phyloP scores from a whole-genome alignment of 2,888 invertebrate species.

The Lochmaea capreae region DNA sequence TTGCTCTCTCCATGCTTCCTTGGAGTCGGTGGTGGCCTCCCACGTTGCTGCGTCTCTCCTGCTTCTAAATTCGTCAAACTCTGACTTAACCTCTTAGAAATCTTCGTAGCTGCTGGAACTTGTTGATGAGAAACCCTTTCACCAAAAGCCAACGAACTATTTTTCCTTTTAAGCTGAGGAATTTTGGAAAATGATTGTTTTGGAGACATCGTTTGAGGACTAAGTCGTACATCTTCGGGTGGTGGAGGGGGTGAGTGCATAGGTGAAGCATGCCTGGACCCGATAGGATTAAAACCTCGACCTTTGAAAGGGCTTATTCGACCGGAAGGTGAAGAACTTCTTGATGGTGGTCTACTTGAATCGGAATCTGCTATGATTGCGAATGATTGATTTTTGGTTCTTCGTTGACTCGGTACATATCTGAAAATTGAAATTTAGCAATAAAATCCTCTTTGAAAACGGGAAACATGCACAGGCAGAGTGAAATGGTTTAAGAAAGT shows the following conservation, averaged over 20 bases:
- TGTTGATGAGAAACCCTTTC: constrained; percentile 55
- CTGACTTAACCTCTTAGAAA: constrained; percentile 58
- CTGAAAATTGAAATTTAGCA: constrained; percentile 42
- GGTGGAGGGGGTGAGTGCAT: constrained; percentile 59
- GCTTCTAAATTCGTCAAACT: constrained; percentile 59
- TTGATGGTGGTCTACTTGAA: constrained; percentile 55
- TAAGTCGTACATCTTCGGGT: constrained; percentile 45
- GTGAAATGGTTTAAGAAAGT: constrained; percentile 6
- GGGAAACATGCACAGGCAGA: background rate
- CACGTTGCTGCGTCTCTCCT: constrained; percentile 30
- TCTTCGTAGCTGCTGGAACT: constrained; percentile 47
- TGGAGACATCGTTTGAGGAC: constrained; percentile 40
- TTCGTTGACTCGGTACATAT: constrained; percentile 57
- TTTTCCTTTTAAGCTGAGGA: constrained; percentile 54
- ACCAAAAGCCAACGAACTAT: constrained; percentile 54
- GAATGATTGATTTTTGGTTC: constrained; percentile 62
- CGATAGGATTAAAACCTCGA: constrained; percentile 63
- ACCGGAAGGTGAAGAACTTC: constrained; percentile 59
- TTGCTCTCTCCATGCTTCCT: constrained; percentile 48
- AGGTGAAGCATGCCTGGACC: constrained; percentile 63
- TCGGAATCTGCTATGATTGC: constrained; percentile 63
- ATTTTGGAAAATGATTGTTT: constrained; percentile 52
- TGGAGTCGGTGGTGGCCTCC: constrained; percentile 56
- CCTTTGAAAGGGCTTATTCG: constrained; percentile 65
- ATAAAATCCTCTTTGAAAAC: background rate